Evolutionary conservation across 2,113 vertebrate genomes (phyloP).

Genomic region (Alethe diademata): DNA sequence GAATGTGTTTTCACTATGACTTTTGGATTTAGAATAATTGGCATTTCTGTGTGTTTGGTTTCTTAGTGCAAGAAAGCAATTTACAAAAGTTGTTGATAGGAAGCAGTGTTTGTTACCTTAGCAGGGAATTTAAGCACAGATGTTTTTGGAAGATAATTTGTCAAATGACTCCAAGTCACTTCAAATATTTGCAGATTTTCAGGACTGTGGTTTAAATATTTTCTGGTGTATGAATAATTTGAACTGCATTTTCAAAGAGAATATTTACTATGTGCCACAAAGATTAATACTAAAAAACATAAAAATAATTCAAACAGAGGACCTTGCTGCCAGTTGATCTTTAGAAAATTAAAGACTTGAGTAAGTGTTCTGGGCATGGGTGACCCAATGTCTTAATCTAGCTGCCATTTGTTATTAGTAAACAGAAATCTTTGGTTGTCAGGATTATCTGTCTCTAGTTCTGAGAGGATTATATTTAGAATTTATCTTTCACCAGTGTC

Average conservation of each 20-base stretch:
- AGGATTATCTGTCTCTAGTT: neutral
- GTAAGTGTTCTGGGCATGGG: neutral
- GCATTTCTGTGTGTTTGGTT: neutral
- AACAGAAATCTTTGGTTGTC: neutral
- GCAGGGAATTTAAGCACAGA: neutral
- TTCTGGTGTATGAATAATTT: neutral
- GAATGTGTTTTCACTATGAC: neutral
- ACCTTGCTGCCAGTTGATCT: conserved; percentile 9
- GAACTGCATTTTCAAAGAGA: neutral
- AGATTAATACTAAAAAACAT: neutral
- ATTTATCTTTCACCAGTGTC: neutral
- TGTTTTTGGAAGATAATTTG: conserved; percentile 24
- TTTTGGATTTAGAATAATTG: conserved; percentile 3
- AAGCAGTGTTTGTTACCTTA: neutral
- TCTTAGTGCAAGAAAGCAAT: neutral
- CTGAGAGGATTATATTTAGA: conserved; percentile 7
- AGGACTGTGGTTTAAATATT: neutral
- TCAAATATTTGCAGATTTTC: neutral
- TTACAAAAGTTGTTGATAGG: neutral
- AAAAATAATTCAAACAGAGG: neutral
- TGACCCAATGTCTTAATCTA: neutral
- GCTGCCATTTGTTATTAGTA: conserved; percentile 10
- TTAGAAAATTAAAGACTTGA: neutral
- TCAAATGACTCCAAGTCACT: neutral
- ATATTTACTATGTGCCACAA: neutral